A percentile compares a stretch with the other conserved stretches of the same genome.
These are phyloP conservation scores for Probosciger aterrimus DNA, from an alignment of 2,113 vertebrate genomes.

Conservation along the genomic window DNA sequence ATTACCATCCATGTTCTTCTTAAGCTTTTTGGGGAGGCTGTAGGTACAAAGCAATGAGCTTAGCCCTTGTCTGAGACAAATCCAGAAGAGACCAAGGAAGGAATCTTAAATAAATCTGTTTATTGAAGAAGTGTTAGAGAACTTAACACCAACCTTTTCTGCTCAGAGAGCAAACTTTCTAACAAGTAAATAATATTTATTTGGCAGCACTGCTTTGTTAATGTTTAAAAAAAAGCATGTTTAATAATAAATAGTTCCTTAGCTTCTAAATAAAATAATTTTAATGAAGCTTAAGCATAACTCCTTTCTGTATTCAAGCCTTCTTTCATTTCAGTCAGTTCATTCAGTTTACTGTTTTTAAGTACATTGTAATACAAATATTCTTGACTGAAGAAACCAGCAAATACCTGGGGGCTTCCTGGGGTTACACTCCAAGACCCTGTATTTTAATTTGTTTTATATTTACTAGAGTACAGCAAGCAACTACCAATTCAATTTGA, in stretches of 20 bases:
- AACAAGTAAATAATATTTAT: background rate
- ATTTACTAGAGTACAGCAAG: background rate
- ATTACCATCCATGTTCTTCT: background rate
- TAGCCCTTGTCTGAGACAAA: background rate
- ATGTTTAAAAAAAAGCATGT: background rate
- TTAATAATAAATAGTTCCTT: background rate
- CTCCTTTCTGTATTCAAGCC: background rate
- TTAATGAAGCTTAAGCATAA: background rate
- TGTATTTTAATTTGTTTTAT: background rate
- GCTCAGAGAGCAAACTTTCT: background rate
- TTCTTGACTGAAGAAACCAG: background rate
- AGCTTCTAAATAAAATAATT: background rate
- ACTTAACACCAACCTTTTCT: background rate
- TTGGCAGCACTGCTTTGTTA: background rate
- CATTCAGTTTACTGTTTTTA: background rate
- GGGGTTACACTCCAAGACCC: background rate
- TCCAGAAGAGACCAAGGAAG: background rate
- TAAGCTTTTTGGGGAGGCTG: background rate
- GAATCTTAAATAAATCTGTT: background rate
- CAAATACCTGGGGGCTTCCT: background rate
- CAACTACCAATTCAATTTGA: background rate
- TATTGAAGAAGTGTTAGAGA: background rate
- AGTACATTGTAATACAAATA: background rate
- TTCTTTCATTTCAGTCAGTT: background rate
- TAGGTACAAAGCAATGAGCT: background rate